Evolutionary conservation across 2,888 invertebrate species (phyloP).

Genomic region (Melieria picta): DNA sequence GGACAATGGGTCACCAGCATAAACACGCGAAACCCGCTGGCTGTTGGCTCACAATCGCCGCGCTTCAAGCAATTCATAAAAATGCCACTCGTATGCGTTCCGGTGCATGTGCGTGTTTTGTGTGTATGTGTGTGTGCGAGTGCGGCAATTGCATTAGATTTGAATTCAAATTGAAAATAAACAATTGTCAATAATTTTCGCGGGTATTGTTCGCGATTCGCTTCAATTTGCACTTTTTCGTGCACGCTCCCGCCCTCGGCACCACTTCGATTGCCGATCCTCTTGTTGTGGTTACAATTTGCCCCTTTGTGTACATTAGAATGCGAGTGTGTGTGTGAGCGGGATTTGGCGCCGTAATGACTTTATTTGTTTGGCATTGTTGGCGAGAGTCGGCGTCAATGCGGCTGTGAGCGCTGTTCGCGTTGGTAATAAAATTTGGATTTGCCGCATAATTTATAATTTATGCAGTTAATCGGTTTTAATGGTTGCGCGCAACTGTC

Average conservation of each 20-base stretch:
- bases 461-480: slow-evolving; percentile 64
- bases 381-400: slow-evolving; percentile 16
- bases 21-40: neutral
- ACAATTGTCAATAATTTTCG: slow-evolving; percentile 63
- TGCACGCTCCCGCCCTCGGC: slow-evolving; percentile 5
- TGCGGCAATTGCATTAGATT: slow-evolving; percentile 38
- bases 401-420: slow-evolving; percentile 32
- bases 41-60: no score
- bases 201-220: slow-evolving; percentile 48
- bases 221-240: slow-evolving; percentile 23
- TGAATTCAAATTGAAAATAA: slow-evolving; percentile 51
- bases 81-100: no score
- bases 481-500: slow-evolving; percentile 44
- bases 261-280: neutral
- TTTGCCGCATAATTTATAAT: slow-evolving; percentile 61
- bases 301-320: neutral
- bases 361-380: slow-evolving; percentile 37
- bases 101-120: neutral
- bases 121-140: neutral
- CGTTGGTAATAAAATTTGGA: slow-evolving; percentile 47
- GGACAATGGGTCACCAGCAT: neutral
- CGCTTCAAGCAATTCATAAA: no score
- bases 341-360: slow-evolving; percentile 29
- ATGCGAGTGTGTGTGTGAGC: neutral
- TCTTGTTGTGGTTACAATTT: neutral